A percentile compares a stretch with the other conserved stretches of the same genome.
These are phyloP conservation scores for Cerceris rybyensis DNA, from an alignment of 2,888 invertebrate species.

Conservation along the genomic window DNA sequence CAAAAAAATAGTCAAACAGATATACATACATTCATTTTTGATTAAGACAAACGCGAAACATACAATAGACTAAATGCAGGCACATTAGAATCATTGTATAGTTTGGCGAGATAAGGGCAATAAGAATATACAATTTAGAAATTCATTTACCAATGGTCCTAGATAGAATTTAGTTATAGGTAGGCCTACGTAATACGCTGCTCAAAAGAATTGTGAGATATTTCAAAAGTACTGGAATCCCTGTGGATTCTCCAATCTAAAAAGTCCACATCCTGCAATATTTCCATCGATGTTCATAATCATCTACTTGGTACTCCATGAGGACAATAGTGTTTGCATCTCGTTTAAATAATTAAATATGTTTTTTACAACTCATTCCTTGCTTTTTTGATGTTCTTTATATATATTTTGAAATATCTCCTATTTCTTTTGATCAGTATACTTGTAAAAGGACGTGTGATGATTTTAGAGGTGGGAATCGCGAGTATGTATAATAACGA, in stretches of 20 bases:
- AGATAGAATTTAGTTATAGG: conserved; percentile 59
- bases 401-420: too few species aligned
- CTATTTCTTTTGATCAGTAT: too few species aligned
- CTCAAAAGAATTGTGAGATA: neutral
- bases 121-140: conserved; percentile 45
- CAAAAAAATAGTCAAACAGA: too few species aligned
- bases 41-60: neutral
- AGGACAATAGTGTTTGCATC: too few species aligned
- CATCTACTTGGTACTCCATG: too few species aligned
- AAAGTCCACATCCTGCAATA: too few species aligned
- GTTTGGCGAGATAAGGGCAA: conserved; percentile 50
- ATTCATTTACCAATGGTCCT: conserved; percentile 44
- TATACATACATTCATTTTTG: neutral
- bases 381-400: too few species aligned
- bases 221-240: conserved; percentile 45
- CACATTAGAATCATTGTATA: conserved; percentile 36
- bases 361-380: too few species aligned
- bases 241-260: conserved; percentile 24
- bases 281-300: too few species aligned
- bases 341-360: too few species aligned
- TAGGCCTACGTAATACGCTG: conserved; percentile 41
- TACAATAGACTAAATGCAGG: neutral
- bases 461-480: conserved; percentile 65
- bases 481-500: conserved; percentile 72
- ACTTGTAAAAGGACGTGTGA: conserved; percentile 64